Percentiles rank a stretch among this genome's conserved stretches.
These are phyloP conservation scores for Karalla daura DNA, from an alignment of 2,797 vertebrate genomes.

Conservation along the genomic window DNA sequence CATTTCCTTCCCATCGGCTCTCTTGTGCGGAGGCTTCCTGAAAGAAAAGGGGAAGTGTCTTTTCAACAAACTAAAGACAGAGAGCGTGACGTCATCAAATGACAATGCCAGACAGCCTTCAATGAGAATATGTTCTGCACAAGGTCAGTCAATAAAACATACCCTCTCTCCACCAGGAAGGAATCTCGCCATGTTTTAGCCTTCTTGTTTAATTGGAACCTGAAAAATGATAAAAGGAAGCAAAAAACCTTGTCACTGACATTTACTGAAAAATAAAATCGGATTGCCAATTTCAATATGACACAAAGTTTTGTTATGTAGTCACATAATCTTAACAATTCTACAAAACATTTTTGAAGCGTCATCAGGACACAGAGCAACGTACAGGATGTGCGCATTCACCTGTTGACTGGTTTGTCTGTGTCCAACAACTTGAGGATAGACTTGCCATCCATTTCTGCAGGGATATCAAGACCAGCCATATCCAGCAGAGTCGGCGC, in stretches of 20 bases:
- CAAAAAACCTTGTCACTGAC: slow-evolving; percentile 10
- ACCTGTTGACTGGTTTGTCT: slow-evolving; percentile 93
- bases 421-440: slow-evolving; percentile 94
- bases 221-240: slow-evolving; percentile 61
- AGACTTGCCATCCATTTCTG: slow-evolving; percentile 97
- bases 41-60: slow-evolving; percentile 49
- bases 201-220: slow-evolving; percentile 94
- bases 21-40: slow-evolving; percentile 94
- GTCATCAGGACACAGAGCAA: neutral
- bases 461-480: slow-evolving; percentile 92
- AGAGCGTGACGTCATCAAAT: slow-evolving; percentile 29
- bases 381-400: slow-evolving; percentile 21
- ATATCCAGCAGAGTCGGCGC: slow-evolving; percentile 97
- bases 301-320: neutral
- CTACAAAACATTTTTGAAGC: slow-evolving; percentile 13
- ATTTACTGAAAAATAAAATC: neutral
- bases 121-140: slow-evolving; percentile 43
- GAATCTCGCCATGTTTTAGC: slow-evolving; percentile 94
- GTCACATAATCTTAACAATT: neutral
- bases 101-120: slow-evolving; percentile 31
- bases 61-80: slow-evolving; percentile 25
- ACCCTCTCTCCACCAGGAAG: slow-evolving; percentile 97
- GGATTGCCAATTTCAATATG: too few species aligned
- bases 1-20: slow-evolving; percentile 88
- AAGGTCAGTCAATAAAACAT: slow-evolving; percentile 75